Conservation (phyloP, 2,113 vertebrate genomes). For the Bucco capensis region DNA sequence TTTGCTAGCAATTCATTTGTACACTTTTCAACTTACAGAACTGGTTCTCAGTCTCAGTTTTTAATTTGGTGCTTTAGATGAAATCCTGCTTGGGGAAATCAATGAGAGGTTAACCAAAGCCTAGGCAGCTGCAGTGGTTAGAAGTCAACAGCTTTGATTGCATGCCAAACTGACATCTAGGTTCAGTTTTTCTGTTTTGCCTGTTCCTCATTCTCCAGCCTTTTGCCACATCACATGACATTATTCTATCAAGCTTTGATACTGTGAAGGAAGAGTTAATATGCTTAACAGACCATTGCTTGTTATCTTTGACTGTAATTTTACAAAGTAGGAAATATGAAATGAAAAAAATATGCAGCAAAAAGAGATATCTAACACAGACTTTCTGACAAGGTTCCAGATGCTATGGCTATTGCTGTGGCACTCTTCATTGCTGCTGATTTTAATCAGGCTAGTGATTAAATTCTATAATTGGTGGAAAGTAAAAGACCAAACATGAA, state of each 20-base stretch:
- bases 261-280: neutral
- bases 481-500: conserved; percentile 6
- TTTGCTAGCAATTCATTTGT: conserved; percentile 50
- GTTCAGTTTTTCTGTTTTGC: conserved; percentile 25
- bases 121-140: conserved; percentile 39
- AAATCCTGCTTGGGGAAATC: conserved; percentile 64
- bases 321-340: conserved; percentile 9
- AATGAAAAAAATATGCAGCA: neutral
- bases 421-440: conserved; percentile 11
- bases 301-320: conserved; percentile 33
- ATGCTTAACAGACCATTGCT: conserved; percentile 8
- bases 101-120: conserved; percentile 61
- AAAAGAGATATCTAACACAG: neutral
- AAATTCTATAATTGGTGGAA: conserved; percentile 26
- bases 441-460: conserved; percentile 38
- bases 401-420: neutral
- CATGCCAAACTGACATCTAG: conserved; percentile 19
- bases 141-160: conserved; percentile 36
- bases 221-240: neutral
- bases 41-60: conserved; percentile 23
- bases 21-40: conserved; percentile 61
- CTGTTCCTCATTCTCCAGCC: neutral
- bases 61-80: conserved; percentile 62
- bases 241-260: neutral
- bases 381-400: conserved; percentile 27